Evolutionary conservation across 1,140 invertebrate species (phyloP).

Genomic region (Stratiolaelaps scimitus): DNA sequence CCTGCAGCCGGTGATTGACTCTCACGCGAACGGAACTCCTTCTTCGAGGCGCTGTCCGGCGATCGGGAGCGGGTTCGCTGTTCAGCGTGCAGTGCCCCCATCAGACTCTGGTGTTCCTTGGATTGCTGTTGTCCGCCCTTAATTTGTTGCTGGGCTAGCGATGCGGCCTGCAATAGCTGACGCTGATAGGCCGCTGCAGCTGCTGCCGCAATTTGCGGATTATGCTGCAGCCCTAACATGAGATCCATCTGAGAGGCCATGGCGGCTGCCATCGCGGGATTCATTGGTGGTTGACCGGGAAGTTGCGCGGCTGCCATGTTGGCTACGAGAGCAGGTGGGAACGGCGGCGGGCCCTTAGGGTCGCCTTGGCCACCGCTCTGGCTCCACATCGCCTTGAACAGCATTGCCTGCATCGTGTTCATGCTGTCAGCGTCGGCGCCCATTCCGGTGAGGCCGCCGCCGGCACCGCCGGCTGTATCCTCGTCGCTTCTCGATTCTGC

Average conservation of each 20-base stretch:
- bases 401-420: slow-evolving; percentile 25
- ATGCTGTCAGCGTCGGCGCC: not conserved
- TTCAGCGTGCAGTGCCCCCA: not conserved
- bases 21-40: slow-evolving; percentile 21
- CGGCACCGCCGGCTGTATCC: not conserved
- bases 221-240: slow-evolving; percentile 24
- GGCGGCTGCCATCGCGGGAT: not conserved
- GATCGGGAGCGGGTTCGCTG: slow-evolving; percentile 11
- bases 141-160: slow-evolving; percentile 1
- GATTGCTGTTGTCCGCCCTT: too few relatives aligned
- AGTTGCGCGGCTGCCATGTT: not conserved
- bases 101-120: too few relatives aligned
- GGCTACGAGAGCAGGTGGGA: not conserved
- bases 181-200: slow-evolving; percentile 20
- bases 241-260: slow-evolving; percentile 8
- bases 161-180: slow-evolving; percentile 14
- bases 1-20: slow-evolving; percentile 13
- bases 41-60: not conserved
- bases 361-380: not conserved
- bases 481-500: slow-evolving; percentile 19
- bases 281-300: not conserved
- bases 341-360: not conserved
- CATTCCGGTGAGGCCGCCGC: not conserved
- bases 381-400: slow-evolving; percentile 24
- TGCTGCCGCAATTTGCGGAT: slow-evolving; percentile 15